phyloP scores from a whole-genome alignment of 1,140 invertebrate genomes.

The Myzus persicae region DNA sequence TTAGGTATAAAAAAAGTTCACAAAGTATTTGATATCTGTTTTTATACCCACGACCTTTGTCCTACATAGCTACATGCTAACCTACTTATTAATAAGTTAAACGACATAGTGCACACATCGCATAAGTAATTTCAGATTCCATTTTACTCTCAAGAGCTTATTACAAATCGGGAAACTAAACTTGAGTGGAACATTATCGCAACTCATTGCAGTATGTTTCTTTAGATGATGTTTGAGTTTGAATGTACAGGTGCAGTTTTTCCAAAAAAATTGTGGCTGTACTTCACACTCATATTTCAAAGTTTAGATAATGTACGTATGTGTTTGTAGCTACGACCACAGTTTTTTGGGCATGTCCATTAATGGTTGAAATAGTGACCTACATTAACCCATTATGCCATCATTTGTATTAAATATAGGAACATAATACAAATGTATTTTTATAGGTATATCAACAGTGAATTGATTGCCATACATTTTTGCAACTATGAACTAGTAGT shows the following conservation, averaged over 20 bases:
- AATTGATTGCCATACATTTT: too few relatives aligned
- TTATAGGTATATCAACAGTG: too few relatives aligned
- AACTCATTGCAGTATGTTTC: constrained; percentile 56
- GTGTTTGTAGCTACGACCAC: constrained; percentile 64
- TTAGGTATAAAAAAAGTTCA: too few relatives aligned
- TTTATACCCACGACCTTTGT: background rate
- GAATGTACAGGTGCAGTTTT: constrained; percentile 50
- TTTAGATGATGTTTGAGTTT: constrained; percentile 54
- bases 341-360: constrained; percentile 59
- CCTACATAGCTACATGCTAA: background rate
- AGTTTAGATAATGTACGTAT: constrained; percentile 63
- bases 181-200: background rate
- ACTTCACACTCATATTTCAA: constrained; percentile 64
- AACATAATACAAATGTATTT: background rate
- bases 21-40: background rate
- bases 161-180: constrained; percentile 73
- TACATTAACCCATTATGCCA: background rate
- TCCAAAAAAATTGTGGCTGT: constrained; percentile 62
- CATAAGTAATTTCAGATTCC: constrained; percentile 62
- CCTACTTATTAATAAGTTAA: too few relatives aligned
- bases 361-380: background rate
- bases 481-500: too few relatives aligned
- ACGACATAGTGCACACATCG: constrained; percentile 60
- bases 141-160: constrained; percentile 67
- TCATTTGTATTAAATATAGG: background rate